A percentile compares a stretch with the other conserved stretches of the same genome.
phyloP scores from a whole-genome alignment of 2,888 invertebrate genomes.

The Agonum fuliginosum region DNA sequence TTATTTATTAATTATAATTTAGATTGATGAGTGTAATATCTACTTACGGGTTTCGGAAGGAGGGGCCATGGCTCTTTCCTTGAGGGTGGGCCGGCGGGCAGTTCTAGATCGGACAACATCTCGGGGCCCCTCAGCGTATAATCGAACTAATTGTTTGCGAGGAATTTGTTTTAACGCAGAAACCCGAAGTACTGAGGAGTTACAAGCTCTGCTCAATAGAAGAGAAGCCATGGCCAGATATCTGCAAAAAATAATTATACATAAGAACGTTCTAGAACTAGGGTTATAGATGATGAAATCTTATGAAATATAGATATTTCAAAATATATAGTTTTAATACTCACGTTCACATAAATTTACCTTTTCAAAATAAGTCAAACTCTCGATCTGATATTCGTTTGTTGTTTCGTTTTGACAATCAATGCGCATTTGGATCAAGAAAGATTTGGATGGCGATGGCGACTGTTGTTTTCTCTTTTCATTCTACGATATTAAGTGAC shows the following conservation, averaged over 20 bases:
- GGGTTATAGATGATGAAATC: slow-evolving; percentile 60
- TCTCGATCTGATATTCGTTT: slow-evolving; percentile 34
- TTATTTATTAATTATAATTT: slow-evolving; percentile 20
- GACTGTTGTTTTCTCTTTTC: too few relatives aligned
- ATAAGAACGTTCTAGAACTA: slow-evolving; percentile 54
- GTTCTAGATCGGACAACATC: slow-evolving; percentile 71
- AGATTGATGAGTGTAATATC: slow-evolving; percentile 25
- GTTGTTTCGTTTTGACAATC: slow-evolving; percentile 32
- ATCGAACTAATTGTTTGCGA: slow-evolving; percentile 74
- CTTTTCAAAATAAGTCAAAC: slow-evolving; percentile 6
- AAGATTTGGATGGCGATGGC: too few relatives aligned
- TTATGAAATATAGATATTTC: slow-evolving; percentile 18
- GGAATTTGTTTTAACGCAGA: slow-evolving; percentile 74
- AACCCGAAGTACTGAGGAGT: slow-evolving; percentile 70
- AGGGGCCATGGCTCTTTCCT: slow-evolving; percentile 85
- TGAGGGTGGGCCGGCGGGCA: slow-evolving; percentile 76
- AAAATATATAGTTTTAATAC: background rate
- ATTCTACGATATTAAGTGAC: too few relatives aligned
- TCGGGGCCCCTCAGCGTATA: slow-evolving; percentile 75
- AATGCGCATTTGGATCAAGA: slow-evolving; percentile 11
- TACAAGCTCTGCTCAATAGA: slow-evolving; percentile 52
- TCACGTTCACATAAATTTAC: slow-evolving; percentile 50
- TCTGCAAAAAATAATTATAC: slow-evolving; percentile 2
- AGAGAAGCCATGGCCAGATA: slow-evolving; percentile 45
- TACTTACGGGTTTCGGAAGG: slow-evolving; percentile 83